A percentile compares a stretch with the other conserved stretches of the same genome.
These are phyloP conservation scores for Cataglyphis cursor DNA, from an alignment of 2,888 invertebrate genomes.

Conservation along the genomic window DNA sequence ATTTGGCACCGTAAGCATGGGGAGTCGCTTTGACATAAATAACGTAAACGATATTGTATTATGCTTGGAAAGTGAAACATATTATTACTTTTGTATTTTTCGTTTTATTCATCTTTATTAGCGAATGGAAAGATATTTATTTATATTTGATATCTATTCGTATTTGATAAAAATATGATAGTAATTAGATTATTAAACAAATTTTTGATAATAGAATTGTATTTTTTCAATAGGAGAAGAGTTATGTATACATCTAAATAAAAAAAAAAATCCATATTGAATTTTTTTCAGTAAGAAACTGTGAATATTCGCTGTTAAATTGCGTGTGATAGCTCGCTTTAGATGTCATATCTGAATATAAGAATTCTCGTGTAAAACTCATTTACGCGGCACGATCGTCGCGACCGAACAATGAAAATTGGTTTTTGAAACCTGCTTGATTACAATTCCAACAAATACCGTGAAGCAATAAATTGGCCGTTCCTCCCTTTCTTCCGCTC, in stretches of 20 bases:
- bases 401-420: slow-evolving; percentile 15
- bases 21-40: background rate
- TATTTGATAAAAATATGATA: background rate
- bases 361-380: background rate
- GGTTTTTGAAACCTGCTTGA: slow-evolving; percentile 15
- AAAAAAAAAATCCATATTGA: background rate
- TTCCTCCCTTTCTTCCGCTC: slow-evolving; percentile 4
- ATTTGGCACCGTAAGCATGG: slow-evolving; percentile 16
- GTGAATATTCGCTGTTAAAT: background rate
- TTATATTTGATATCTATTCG: no score
- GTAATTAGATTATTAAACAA: background rate
- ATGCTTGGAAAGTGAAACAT: background rate
- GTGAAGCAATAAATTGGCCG: slow-evolving; percentile 70
- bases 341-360: background rate
- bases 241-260: background rate
- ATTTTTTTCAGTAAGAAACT: background rate
- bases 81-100: background rate
- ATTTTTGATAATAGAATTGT: background rate
- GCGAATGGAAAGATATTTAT: background rate
- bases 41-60: background rate
- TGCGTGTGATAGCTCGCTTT: slow-evolving; percentile 2
- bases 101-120: slow-evolving; percentile 6
- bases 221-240: background rate
- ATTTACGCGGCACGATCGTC: slow-evolving; percentile 11
- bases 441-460: slow-evolving; percentile 48